phyloP scores from a whole-genome alignment of 2,113 vertebrate genomes.

The Elephantulus edwardii region DNA sequence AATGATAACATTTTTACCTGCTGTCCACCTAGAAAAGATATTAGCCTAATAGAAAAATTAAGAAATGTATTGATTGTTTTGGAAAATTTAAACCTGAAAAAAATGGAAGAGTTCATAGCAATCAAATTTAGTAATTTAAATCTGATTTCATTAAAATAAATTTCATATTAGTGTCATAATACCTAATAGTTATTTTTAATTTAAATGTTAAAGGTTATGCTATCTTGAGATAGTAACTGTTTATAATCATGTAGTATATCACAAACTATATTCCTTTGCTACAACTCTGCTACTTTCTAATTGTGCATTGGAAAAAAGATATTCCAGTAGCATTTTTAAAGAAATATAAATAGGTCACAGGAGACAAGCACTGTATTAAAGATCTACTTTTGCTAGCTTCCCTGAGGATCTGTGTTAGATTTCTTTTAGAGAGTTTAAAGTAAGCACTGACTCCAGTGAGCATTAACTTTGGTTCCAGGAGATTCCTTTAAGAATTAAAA shows the following conservation, averaged over 20 bases:
- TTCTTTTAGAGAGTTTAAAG: constrained; percentile 42
- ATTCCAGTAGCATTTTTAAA: constrained; percentile 37
- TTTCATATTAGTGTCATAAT: constrained; percentile 32
- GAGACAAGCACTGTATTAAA: constrained; percentile 32
- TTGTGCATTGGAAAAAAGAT: constrained; percentile 55
- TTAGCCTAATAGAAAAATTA: constrained; percentile 23
- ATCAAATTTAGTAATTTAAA: constrained; percentile 37
- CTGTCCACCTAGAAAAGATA: not conserved
- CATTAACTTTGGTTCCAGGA: constrained; percentile 51
- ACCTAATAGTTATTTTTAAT: constrained; percentile 19
- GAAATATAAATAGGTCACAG: constrained; percentile 67
- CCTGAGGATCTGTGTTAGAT: constrained; percentile 39
- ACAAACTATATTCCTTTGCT: constrained; percentile 39
- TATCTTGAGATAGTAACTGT: constrained; percentile 37
- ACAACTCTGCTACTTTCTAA: constrained; percentile 59
- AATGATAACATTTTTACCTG: constrained; percentile 6
- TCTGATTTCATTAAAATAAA: constrained; percentile 25
- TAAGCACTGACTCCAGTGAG: constrained; percentile 45
- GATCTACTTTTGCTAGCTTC: constrained; percentile 23
- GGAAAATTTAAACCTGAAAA: constrained; percentile 39
- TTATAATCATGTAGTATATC: constrained; percentile 53
- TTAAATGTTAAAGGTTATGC: constrained; percentile 52
- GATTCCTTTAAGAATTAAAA: constrained; percentile 54
- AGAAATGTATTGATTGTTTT: constrained; percentile 11
- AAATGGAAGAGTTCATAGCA: constrained; percentile 4